Base-by-base conservation (phyloP, 2,888 invertebrate genomes). In the Pammene aurita region DNA sequence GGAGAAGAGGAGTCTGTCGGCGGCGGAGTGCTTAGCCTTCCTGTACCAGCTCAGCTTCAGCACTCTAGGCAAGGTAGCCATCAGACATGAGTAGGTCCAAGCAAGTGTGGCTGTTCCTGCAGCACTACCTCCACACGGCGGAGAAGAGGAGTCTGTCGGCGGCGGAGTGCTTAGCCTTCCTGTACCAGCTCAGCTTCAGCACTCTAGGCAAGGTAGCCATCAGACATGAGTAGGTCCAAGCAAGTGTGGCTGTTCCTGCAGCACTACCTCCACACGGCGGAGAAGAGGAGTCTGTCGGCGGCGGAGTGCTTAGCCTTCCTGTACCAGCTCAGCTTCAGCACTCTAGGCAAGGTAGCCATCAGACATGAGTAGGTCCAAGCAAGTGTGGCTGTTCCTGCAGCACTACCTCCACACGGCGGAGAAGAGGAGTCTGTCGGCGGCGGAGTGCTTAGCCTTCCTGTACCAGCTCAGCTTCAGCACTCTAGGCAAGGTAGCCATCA, bases 1-100 rank as follows among this genome's bases (percentile, higher is more conserved):
- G 7, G 96, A 97, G 88, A 95, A 96, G 75, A 93, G 97, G 71
- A 97, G 96, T 10, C 93, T 98, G 73, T 96, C 96, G 84, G 93
- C 98, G 2, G 97, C 97, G 0, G 98, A 98, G 82, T 98, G 98
- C 84, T 93, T 99, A 48, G 97, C 97, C 11, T 98, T 99, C 91
- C 90, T 99, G n/a, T 98, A 99, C 86, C 98, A 98, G 90, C 94
- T 99, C 67, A 98, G 98, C 86, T 98, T 99, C 87, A 97, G 98
- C 70, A 97, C 97, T 0, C 93, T 98, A 5, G n/a, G n/a, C n/a
- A n/a, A n/a, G n/a, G n/a, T n/a, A n/a, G n/a, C n/a, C n/a, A n/a
- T n/a, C n/a, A n/a, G n/a, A n/a, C n/a, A n/a, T 99, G 71, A 98
- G 98, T 83, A 97, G 98, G 0, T 96, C 97, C 10, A 96, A 98